Evolutionary conservation across 2,888 invertebrate species (phyloP).

Genomic region (Tipula vernalis): DNA sequence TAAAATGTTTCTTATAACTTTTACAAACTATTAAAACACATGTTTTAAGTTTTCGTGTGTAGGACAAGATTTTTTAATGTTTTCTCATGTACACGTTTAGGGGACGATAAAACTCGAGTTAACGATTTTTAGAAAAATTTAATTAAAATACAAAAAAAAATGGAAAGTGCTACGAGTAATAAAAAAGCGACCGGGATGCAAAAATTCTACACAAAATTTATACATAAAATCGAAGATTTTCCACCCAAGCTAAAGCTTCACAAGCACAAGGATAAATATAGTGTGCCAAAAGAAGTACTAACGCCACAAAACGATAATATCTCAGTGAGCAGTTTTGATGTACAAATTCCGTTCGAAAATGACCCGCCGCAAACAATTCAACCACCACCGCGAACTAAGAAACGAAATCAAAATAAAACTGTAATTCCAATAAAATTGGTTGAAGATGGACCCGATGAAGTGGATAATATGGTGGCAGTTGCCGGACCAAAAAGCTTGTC

Average conservation of each 20-base stretch:
- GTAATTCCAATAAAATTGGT: not conserved
- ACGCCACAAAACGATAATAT: constrained; percentile 9
- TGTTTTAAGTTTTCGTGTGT: not conserved
- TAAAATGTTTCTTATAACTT: not conserved
- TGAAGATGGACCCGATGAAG: not conserved
- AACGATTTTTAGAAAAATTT: not conserved
- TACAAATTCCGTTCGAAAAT: not conserved
- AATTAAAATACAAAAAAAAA: constrained; percentile 6
- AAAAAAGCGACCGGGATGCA: constrained; percentile 23
- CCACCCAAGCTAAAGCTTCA: constrained; percentile 30
- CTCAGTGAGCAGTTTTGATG: not conserved
- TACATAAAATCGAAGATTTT: constrained; percentile 34
- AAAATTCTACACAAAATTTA: constrained; percentile 31
- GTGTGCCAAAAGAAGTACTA: not conserved
- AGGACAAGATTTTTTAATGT: not conserved
- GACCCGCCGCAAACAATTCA: not conserved
- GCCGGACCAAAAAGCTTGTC: constrained; percentile 19
- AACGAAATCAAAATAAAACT: constrained; percentile 5
- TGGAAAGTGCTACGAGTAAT: constrained; percentile 15
- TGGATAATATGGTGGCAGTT: constrained; percentile 18
- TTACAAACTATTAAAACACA: not conserved
- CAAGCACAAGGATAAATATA: constrained; percentile 17
- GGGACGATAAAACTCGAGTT: not conserved
- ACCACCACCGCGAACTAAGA: constrained; percentile 5
- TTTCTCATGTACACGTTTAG: not conserved